Percentiles rank a stretch among this genome's conserved stretches.
Conservation (phyloP, 2,113 vertebrate species). For the Mormoops blainvillei region DNA sequence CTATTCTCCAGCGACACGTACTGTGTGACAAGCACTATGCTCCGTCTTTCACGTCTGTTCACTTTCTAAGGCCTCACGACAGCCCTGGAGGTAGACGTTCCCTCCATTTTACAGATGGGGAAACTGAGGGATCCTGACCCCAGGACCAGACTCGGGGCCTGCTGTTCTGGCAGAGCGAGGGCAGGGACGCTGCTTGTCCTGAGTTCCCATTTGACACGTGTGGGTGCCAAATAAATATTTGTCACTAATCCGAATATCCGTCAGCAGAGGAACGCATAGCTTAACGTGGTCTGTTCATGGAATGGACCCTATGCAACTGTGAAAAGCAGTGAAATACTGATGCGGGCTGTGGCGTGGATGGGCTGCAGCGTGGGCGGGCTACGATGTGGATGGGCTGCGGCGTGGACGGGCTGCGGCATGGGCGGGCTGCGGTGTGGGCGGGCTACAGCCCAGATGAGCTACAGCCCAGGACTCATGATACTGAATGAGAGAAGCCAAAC, state of each 20-base stretch:
- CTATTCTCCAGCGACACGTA: background rate
- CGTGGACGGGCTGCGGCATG: too few relatives aligned
- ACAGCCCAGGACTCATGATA: too few relatives aligned
- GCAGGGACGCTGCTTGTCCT: background rate
- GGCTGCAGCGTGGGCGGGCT: too few relatives aligned
- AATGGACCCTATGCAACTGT: too few relatives aligned
- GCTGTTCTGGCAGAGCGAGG: background rate
- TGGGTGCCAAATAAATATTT: background rate
- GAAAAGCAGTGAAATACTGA: too few relatives aligned
- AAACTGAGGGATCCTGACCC: background rate
- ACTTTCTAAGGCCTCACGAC: background rate
- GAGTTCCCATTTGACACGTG: background rate
- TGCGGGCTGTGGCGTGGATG: too few relatives aligned
- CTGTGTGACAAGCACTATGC: background rate
- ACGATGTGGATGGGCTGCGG: too few relatives aligned
- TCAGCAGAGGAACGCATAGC: background rate
- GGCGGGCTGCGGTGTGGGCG: too few relatives aligned
- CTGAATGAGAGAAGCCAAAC: too few relatives aligned
- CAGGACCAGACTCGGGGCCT: background rate
- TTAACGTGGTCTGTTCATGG: background rate
- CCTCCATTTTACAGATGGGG: too few relatives aligned
- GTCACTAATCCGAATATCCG: background rate
- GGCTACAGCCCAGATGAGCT: too few relatives aligned
- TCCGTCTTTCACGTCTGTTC: background rate
- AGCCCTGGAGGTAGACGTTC: too few relatives aligned